phyloP scores from a whole-genome alignment of 2,888 invertebrate species.

The Coenonympha arcania region DNA sequence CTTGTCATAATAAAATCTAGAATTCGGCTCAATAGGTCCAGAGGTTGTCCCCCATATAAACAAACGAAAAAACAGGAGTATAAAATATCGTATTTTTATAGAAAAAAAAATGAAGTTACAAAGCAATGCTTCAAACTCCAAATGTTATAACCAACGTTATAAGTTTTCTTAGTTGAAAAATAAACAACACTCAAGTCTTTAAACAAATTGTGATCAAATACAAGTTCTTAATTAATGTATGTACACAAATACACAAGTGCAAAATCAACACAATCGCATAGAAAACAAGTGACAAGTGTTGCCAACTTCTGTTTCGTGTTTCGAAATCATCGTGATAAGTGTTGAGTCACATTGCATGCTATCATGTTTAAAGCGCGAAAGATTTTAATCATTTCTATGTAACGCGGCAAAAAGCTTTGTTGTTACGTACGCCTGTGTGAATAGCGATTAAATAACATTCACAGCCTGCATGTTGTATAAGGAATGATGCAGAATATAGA shows the following conservation, averaged over 20 bases:
- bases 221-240: too few relatives aligned
- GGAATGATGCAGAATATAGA: neutral
- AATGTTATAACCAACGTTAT: too few relatives aligned
- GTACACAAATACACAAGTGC: neutral
- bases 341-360: slow-evolving; percentile 14
- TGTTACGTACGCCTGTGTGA: slow-evolving; percentile 18
- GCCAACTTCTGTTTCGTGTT: slow-evolving; percentile 3
- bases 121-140: too few relatives aligned
- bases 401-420: slow-evolving; percentile 13
- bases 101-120: too few relatives aligned
- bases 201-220: too few relatives aligned
- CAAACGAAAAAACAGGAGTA: too few relatives aligned
- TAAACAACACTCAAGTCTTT: too few relatives aligned
- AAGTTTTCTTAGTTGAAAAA: too few relatives aligned
- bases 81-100: too few relatives aligned
- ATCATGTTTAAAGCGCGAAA: slow-evolving; percentile 28
- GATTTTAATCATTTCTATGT: slow-evolving; percentile 31
- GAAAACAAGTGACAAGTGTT: slow-evolving; percentile 1
- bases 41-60: too few relatives aligned
- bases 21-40: neutral
- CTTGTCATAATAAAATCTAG: neutral
- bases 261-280: neutral
- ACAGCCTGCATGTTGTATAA: slow-evolving; percentile 17
- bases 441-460: slow-evolving; percentile 16
- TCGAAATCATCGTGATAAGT: slow-evolving; percentile 11